phyloP scores from a whole-genome alignment of 2,888 invertebrate genomes.

The Vannuccia rotundouncinata region DNA sequence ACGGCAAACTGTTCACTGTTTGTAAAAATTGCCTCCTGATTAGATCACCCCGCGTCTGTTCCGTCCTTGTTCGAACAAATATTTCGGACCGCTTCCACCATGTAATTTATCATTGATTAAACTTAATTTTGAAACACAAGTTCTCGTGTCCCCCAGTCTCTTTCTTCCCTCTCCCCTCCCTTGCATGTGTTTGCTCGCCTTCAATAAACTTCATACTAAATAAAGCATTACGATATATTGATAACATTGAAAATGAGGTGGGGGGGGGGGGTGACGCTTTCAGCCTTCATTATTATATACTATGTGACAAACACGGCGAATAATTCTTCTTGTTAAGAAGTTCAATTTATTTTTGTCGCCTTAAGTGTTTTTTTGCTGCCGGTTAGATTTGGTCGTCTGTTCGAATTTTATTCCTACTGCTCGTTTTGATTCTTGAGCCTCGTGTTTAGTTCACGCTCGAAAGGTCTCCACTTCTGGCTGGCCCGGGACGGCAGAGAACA shows the following conservation, averaged over 20 bases:
- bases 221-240: constrained; percentile 14
- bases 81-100: background rate
- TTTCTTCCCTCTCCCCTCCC: background rate
- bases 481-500: background rate
- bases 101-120: constrained; percentile 16
- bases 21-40: constrained; percentile 1
- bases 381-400: background rate
- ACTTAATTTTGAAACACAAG: constrained; percentile 10
- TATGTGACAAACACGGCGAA: background rate
- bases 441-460: background rate
- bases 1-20: background rate
- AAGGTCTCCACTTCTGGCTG: background rate
- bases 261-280: no score
- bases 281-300: background rate
- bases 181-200: background rate
- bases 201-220: background rate
- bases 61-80: background rate
- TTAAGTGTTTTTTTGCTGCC: background rate
- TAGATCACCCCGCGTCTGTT: background rate
- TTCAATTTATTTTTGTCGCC: constrained; percentile 19
- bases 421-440: constrained; percentile 1
- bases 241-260: background rate
- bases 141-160: background rate
- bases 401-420: background rate
- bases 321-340: background rate